phyloP scores from a whole-genome alignment of 2,888 invertebrate species.

The Acronicta alni region DNA sequence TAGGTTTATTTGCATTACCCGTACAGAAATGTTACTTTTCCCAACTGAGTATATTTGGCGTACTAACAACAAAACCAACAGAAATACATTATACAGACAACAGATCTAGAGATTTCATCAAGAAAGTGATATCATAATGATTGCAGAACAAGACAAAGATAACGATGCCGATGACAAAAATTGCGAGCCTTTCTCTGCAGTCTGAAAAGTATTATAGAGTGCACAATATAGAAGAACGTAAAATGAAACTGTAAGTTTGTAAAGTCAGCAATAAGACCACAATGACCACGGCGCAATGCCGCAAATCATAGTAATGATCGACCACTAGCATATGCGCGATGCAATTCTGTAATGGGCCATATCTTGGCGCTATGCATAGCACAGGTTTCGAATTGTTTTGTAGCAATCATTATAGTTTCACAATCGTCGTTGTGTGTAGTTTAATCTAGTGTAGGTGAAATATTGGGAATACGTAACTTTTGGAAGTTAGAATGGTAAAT shows the following conservation, averaged over 20 bases:
- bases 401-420: slow-evolving; percentile 47
- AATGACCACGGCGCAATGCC: slow-evolving; percentile 55
- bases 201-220: slow-evolving; percentile 48
- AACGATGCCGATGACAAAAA: slow-evolving; percentile 49
- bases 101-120: slow-evolving; percentile 49
- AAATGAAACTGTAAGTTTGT: slow-evolving; percentile 60
- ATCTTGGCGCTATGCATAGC: slow-evolving; percentile 39
- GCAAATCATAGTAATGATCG: slow-evolving; percentile 64
- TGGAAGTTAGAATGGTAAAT: slow-evolving; percentile 14
- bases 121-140: slow-evolving; percentile 47
- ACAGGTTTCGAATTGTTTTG: slow-evolving; percentile 50
- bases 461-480: slow-evolving; percentile 32
- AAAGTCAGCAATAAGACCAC: slow-evolving; percentile 57
- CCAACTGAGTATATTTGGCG: slow-evolving; percentile 17
- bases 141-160: slow-evolving; percentile 40
- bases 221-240: slow-evolving; percentile 43
- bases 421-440: slow-evolving; percentile 38
- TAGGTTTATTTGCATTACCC: slow-evolving; percentile 31
- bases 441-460: slow-evolving; percentile 28
- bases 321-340: slow-evolving; percentile 55
- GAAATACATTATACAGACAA: slow-evolving; percentile 42
- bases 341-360: slow-evolving; percentile 61
- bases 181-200: slow-evolving; percentile 55
- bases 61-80: slow-evolving; percentile 53
- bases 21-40: slow-evolving; percentile 43